Base-by-base conservation (phyloP, 2,797 vertebrate genomes). In the Huso huso region DNA sequence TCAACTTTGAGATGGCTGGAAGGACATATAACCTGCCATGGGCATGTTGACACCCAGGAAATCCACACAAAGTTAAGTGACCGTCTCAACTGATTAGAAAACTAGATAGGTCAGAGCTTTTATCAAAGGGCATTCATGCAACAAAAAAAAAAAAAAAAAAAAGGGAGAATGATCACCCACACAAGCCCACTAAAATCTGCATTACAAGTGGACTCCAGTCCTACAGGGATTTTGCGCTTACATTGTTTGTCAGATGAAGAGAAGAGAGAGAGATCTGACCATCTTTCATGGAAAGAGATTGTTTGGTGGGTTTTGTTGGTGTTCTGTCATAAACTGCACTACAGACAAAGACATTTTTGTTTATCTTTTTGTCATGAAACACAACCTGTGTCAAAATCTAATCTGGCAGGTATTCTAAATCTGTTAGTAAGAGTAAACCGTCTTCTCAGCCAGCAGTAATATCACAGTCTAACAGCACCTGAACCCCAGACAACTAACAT, bases 401-500 rank as follows among this genome's bases (percentile, higher is more conserved):
- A 88, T 87, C 84, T 83, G 76, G 70, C 63, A 57, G 63, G 70
- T 74, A 69, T 69, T 65, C 70, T 75, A 82, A 83, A 83, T 86
- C 75, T 87, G 84, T 88, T 84, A 90, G 79, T 82, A 80, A 84
- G 81, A 81, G 80, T 8, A 86, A 88, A 91, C 75, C 78, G 86
- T 80, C 86, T 89, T 85, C 77, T 89, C 79, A 86, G 87, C 86
- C 86, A 90, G 86, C 72, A 75, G 71, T 73, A 37, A 37, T 89
- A 91, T 91, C 89, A 85, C 74, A 65, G 80, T 80, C 81, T 84
- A 81, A 80, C 84, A 85, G 89, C 92, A 90, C 83, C 80, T 82
- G 82, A 80, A 73, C 64, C 23, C 48, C 13, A 59, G 72, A 72
- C 71, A 67, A 69, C 63, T 71, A 72, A 81, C 76, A 86, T 81